Evolutionary conservation across 2,888 invertebrate genomes (phyloP), one percentile per base, ranked within the genome.

Genomic region (Microctonus hyperodae): DNA sequence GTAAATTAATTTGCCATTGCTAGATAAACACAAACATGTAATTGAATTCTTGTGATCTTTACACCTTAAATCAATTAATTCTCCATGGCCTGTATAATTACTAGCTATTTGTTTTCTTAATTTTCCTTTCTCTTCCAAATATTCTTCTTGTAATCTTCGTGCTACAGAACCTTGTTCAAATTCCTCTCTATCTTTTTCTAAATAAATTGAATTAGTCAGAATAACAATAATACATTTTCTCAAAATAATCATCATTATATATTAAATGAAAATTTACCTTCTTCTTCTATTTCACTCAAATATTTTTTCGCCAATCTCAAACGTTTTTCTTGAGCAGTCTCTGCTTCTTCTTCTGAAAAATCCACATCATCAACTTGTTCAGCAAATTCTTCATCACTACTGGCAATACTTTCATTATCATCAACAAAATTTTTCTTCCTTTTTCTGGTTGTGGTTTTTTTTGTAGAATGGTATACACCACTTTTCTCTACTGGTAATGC

Each of bases 271-370:
- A 1, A 25, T 70, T 72, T 81, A 88, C 88, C 89, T 86, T 94
- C 91, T 78, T 88, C 90, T 84, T 93, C 92, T 53, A 97, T 92
- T 86, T 96, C 93, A 77, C 92, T 88, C 37, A 98, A 86, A 84
- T 96, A 96, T 80, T 93, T 89, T 81, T 97, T 97, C 0, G 97
- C 96, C 69, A 97, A 84, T 53, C 96, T 88, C 58, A 97, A 81
- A 73, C 94, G 92, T 81, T 97, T 97, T 79, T 97, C 95, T 81
- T 97, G 96, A 0, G 92, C 91, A 0, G 95, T 96, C 84, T 96
- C 94, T 72, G 88, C 86, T 72, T 91, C 90, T 75, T 90, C 90
- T 72, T 90, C 90, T 28, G 79, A 81, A 22, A 82, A 82, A 66
- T 84, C 85, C 65, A 84, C 85, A n/a, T n/a, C n/a, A n/a, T n/a